Evolutionary conservation across 2,888 invertebrate species (phyloP).

Genomic region (Drosophila kanekoi): DNA sequence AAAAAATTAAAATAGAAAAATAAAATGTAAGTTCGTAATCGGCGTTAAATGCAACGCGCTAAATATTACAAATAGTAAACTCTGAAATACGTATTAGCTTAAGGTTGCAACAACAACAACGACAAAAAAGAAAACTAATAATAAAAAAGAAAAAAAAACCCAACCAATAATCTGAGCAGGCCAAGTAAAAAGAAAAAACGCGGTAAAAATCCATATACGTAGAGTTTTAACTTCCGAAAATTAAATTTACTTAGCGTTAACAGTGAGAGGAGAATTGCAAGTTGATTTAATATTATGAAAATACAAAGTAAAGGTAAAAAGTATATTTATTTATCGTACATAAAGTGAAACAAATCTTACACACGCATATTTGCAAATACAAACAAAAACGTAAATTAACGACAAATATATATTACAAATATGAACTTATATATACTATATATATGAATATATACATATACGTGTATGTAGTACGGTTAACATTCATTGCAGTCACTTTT

Average conservation of each 20-base stretch:
- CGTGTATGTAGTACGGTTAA: constrained; percentile 49
- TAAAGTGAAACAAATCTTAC: constrained; percentile 50
- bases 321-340: constrained; percentile 71
- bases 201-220: constrained; percentile 70
- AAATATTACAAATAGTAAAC: constrained; percentile 48
- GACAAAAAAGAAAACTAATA: constrained; percentile 19
- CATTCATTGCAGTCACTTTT: constrained; percentile 44
- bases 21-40: constrained; percentile 14
- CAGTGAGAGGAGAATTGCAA: constrained; percentile 51
- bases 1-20: constrained; percentile 23
- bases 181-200: constrained; percentile 21
- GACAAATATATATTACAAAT: constrained; percentile 60
- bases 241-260: constrained; percentile 55
- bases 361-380: constrained; percentile 69
- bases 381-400: constrained; percentile 56
- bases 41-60: constrained; percentile 33
- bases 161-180: constrained; percentile 11
- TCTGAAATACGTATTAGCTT: constrained; percentile 85
- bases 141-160: not conserved
- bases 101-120: constrained; percentile 81
- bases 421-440: constrained; percentile 48
- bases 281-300: constrained; percentile 55
- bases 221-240: constrained; percentile 75
- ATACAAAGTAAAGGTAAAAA: constrained; percentile 37
- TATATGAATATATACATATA: constrained; percentile 25